Base-by-base conservation (phyloP, 92 coral and sea anemone species). In the Palythoa heliodiscus region DNA sequence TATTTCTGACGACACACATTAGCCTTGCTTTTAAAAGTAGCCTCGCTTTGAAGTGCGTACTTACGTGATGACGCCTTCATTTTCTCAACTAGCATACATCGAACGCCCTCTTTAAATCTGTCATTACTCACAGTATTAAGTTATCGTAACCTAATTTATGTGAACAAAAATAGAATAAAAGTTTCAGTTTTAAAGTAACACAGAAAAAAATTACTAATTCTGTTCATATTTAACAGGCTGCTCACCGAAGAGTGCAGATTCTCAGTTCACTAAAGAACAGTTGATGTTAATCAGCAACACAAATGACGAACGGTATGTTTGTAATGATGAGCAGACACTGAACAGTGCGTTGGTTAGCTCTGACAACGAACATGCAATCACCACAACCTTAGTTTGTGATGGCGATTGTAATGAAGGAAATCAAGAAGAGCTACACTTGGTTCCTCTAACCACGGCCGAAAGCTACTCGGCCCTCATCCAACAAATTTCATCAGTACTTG, bases 391-490 rank as follows among this genome's bases (percentile, higher is more conserved):
- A 3, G 22, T 15, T 43, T 64, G 58, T 43, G 63, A 67, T 23
- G 73, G 16, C 2, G 47, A 77, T 24, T 63, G 19, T 3, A 40
- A 75, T 23, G 66, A 66, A 11, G 58, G 47, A 7, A 68, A 80
- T 25, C 40, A 67, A 16, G 74, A 67, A 22, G 75, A 39, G 7
- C 19, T 52, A 0, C 84, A 80, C 40, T 15, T 80, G 61, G 84
- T 80, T 20, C 84, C 74, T 4, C 54, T 80, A 12, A 53, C 17
- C 63, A 80, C 74, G 25, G 84, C 84, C 11, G 84, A 80, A 12
- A 64, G 53, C 19, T 80, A 80, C 55, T 40, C 84, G 11, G 84
- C 84, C 8, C 84, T 80, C 47, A 15, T 80, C 40, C 84, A 80
- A 52, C 84, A 80, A 52, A 67, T 80, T 15, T 67, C 84, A 3